Percentiles rank a stretch among this genome's conserved stretches.
phyloP scores from a whole-genome alignment of 2,113 vertebrate species.

The Aepyceros melampus region DNA sequence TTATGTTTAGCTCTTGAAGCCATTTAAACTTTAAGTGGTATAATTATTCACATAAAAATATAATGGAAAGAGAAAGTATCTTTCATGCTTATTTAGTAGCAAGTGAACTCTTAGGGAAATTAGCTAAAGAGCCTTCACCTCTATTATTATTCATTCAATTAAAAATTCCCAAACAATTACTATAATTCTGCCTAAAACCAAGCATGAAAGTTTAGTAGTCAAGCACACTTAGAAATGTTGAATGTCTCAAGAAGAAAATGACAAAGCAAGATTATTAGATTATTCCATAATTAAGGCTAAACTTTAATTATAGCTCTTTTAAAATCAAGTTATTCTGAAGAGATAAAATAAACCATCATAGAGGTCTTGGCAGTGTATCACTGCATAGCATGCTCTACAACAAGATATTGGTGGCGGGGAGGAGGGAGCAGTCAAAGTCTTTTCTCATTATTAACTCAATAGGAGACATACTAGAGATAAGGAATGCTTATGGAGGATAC shows the following conservation, averaged over 20 bases:
- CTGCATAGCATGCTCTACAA: background rate
- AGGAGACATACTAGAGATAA: background rate
- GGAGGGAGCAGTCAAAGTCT: background rate
- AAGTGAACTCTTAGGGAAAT: conserved; percentile 56
- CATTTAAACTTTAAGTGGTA: conserved; percentile 45
- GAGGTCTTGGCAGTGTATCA: background rate
- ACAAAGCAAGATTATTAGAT: conserved; percentile 55
- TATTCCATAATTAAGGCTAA: conserved; percentile 62
- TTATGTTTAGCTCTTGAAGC: conserved; percentile 33
- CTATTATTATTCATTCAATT: conserved; percentile 70
- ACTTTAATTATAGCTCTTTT: conserved; percentile 62
- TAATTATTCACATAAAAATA: conserved; percentile 62
- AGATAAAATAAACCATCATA: conserved; percentile 53
- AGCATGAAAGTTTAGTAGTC: conserved; percentile 49
- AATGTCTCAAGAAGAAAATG: conserved; percentile 57
- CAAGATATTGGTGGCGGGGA: background rate
- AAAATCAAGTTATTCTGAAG: conserved; percentile 42
- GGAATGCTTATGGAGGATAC: background rate
- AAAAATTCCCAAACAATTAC: conserved; percentile 69
- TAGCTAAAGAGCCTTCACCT: conserved; percentile 51
- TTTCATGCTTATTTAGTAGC: conserved; percentile 55
- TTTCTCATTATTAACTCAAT: background rate
- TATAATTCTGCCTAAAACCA: conserved; percentile 57
- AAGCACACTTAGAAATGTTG: conserved; percentile 47
- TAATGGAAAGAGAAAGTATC: conserved; percentile 62